Base-by-base conservation (phyloP, 2,113 vertebrate species). In the Quiscalus mexicanus region DNA sequence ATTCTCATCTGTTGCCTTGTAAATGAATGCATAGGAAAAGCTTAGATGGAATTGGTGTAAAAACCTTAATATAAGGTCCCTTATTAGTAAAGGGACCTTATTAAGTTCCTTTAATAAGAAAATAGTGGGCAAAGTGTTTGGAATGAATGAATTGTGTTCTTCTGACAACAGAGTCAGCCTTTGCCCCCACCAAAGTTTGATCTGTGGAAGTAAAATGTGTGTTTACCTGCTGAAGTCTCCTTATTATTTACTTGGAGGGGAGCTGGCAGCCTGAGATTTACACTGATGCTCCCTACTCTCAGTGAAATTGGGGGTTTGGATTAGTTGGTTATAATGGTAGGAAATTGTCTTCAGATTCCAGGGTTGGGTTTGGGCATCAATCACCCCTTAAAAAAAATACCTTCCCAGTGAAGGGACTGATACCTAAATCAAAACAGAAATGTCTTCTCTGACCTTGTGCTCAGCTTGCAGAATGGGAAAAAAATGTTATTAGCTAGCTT, bases 211-310 rank as follows among this genome's bases (percentile, higher is more conserved):
- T 17, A 20, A 58, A 30, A 37, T 44, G 10, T 16, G 5, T 60
- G 44, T 15, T n/a, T 14, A 17, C 10, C 8, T 85, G 47, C n/a
- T 74, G 30, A 49, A 67, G 17, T 17, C 35, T 74, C 39, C 4
- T 37, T 33, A 4, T 35, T 41, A 8, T 0, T 0, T 25, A 27
- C 19, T 79, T n/a, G 49, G 35, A 49, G 37, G 19, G 31, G 24
- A 75, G 14, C 9, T 84, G 42, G 27, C 60, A 92, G 30, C 33
- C 12, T 59, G 11, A 18, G 5, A 6, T 9, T 70, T 47, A 7
- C 18, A 49, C 8, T 0, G 2, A 1, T 15, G 10, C 37, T 52
- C 2, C 42, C 9, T 3, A 2, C 4, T 31, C 6, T 12, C 22
- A 2, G 1, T 23, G 27, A 33, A 73, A 62, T 0, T 42, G 8